Conservation (phyloP, 2,888 invertebrate genomes). For the Plemyria rubiginata region DNA sequence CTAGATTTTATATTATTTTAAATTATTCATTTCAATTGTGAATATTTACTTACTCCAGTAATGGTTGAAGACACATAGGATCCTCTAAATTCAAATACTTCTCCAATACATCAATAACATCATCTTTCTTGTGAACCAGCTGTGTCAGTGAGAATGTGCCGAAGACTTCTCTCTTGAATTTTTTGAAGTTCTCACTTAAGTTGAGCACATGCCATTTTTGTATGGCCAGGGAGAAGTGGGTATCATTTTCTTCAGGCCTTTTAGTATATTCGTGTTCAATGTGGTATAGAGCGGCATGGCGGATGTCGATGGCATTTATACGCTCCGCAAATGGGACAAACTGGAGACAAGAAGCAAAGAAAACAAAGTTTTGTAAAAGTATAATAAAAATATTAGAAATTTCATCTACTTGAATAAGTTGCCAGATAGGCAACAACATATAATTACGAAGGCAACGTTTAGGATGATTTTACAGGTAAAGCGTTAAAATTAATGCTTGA, state of each 20-base stretch:
- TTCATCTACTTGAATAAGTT: background rate
- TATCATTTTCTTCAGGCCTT: constrained; percentile 88
- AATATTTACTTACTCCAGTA: constrained; percentile 90
- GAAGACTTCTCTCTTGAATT: constrained; percentile 90
- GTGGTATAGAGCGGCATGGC: constrained; percentile 92
- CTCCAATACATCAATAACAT: constrained; percentile 89
- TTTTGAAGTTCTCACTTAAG: constrained; percentile 91
- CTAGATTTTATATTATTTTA: background rate
- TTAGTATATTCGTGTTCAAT: constrained; percentile 91
- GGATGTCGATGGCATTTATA: constrained; percentile 92
- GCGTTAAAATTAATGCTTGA: background rate
- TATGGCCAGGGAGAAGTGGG: constrained; percentile 92
- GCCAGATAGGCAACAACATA: background rate
- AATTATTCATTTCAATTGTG: background rate
- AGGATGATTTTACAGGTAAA: background rate
- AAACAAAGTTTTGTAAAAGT: background rate
- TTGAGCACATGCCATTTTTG: constrained; percentile 96
- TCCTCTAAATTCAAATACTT: constrained; percentile 90
- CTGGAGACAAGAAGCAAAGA: constrained; percentile 67
- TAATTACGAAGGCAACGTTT: background rate
- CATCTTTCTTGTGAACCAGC: constrained; percentile 91
- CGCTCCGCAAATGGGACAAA: constrained; percentile 95
- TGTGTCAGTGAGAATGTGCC: constrained; percentile 93
- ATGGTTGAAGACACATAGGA: constrained; percentile 90
- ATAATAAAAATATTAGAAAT: background rate